Conservation (phyloP, 2,888 invertebrate genomes). For the Lasioglossum lativentre region DNA sequence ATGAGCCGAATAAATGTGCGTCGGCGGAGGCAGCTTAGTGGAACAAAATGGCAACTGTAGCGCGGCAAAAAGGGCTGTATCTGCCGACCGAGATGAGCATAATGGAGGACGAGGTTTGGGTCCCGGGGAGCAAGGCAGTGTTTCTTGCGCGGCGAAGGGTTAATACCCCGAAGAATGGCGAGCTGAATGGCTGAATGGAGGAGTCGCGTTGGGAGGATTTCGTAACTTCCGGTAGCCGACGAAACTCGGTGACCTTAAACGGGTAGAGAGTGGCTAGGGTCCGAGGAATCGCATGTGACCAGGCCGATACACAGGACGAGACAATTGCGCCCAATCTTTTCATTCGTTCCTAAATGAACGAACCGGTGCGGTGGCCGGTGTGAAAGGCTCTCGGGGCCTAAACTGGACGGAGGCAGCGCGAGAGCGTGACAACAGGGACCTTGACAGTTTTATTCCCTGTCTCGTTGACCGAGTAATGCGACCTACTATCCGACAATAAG, state of each 20-base stretch:
- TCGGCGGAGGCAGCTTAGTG: background rate
- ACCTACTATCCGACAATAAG: conserved; percentile 13
- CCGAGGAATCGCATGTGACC: conserved; percentile 67
- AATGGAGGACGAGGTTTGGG: background rate
- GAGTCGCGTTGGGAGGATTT: conserved; percentile 12
- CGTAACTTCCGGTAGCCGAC: conserved; percentile 43
- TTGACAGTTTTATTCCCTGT: conserved; percentile 60
- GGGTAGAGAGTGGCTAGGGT: conserved; percentile 46
- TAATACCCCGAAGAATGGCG: conserved; percentile 4
- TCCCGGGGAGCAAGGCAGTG: background rate
- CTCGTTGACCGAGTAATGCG: conserved; percentile 19
- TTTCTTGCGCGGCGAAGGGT: conserved; percentile 5
- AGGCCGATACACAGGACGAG: conserved; percentile 77
- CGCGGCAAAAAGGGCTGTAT: background rate
- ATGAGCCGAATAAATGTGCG: background rate
- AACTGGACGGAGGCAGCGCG: conserved; percentile 16
- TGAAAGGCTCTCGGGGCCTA: conserved; percentile 62
- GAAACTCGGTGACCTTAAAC: conserved; percentile 53
- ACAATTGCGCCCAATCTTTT: conserved; percentile 81
- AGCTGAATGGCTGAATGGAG: conserved; percentile 3
- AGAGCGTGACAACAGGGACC: conserved; percentile 48
- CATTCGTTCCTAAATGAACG: conserved; percentile 76
- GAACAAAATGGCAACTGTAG: background rate
- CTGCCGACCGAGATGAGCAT: background rate
- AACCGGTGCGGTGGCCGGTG: conserved; percentile 58